Conservation (phyloP, 1,140 invertebrate species). For the Mya arenaria region DNA sequence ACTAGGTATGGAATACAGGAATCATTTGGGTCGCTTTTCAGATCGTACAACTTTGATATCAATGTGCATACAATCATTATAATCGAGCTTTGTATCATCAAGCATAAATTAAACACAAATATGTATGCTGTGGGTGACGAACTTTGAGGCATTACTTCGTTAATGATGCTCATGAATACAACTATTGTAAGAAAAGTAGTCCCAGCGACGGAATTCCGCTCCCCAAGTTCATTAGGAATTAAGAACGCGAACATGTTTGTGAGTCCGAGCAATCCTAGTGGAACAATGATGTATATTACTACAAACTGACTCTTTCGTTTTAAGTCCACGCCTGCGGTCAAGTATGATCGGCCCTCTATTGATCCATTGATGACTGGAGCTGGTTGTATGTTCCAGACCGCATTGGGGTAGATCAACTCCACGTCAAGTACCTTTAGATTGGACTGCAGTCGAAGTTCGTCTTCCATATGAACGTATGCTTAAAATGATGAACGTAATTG, state of each 20-base stretch:
- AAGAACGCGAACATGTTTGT: slow-evolving; percentile 84
- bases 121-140: slow-evolving; percentile 81
- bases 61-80: slow-evolving; percentile 3
- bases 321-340: background rate
- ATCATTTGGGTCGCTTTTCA: slow-evolving; percentile 1
- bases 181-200: slow-evolving; percentile 84
- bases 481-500: too few relatives aligned
- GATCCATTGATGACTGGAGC: too few relatives aligned
- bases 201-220: slow-evolving; percentile 83
- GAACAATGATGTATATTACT: slow-evolving; percentile 83
- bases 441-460: too few relatives aligned
- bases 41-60: background rate
- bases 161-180: slow-evolving; percentile 84
- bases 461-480: too few relatives aligned
- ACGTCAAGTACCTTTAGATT: too few relatives aligned
- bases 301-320: slow-evolving; percentile 71
- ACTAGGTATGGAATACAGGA: too few relatives aligned
- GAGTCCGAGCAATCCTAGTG: slow-evolving; percentile 83
- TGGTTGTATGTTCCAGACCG: too few relatives aligned
- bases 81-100: background rate
- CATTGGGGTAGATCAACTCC: too few relatives aligned
- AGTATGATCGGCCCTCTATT: too few relatives aligned
- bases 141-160: slow-evolving; percentile 84
- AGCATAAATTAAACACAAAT: background rate
- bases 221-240: slow-evolving; percentile 83